Evolutionary conservation across 2,888 invertebrate genomes (phyloP), one percentile per base, ranked within the genome.

Genomic region (Cerastis leucographa): DNA sequence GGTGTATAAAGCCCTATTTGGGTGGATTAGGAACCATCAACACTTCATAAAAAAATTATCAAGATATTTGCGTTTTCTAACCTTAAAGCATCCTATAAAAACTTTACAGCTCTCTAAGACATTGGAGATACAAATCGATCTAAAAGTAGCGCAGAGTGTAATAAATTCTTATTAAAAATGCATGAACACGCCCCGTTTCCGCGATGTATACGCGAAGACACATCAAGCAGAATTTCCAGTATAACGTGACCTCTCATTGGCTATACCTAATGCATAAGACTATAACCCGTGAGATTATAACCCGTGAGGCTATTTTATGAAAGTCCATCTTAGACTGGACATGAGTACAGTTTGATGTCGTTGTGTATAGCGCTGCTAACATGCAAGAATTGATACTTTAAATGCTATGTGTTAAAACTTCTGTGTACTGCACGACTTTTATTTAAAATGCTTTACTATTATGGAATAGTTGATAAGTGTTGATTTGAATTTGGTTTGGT

Each of bases 131-230:
- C 81, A 74, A 84, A 85, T 88, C 84, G 86, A 84, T 81, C 54
- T 65, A 71, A 25, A 67, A 68, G 71, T 49, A 70, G 74, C 73
- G 62, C 54, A 74, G n/a, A 17, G 74, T 73, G 81, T 84, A 85
- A 80, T 89, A 87, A 87, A 88, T 89, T 87, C 88, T 78, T 83
- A 88, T 89, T 87, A 88, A 80, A 87, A 85, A 89, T 88, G 84
- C 87, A 89, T 78, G 85, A 84, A 84, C 89, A 88, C 85, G 88
- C 78, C 44, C 71, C 25, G 70, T 71, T 49, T 73, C 51, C 40
- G 22, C 51, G 46, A n/a, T 8, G 49, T 80, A 76, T 49, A 71
- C 14, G 42, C 40, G 42, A 59, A 49, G 12, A 25, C 17, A 61
- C 42, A 76, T 56, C n/a, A 9, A 7, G 35, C 0, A 12, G 2